phyloP scores from a whole-genome alignment of 1,140 invertebrate genomes.

The Lerema accius region DNA sequence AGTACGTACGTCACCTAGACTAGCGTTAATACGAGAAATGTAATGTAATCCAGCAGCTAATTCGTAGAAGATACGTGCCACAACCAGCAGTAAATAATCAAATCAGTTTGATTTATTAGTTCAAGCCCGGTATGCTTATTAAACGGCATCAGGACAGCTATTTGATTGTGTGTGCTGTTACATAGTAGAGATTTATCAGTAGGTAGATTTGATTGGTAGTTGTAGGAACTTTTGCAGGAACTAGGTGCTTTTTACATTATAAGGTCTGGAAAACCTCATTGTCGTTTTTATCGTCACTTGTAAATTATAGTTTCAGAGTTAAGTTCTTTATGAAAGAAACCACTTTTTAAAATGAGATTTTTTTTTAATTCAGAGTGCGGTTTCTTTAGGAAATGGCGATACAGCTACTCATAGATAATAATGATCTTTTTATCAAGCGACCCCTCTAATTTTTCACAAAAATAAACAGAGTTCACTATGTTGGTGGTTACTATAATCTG shows the following conservation, averaged over 20 bases:
- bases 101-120: conserved; percentile 75
- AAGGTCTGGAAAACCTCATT: too few species aligned
- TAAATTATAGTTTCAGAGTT: too few species aligned
- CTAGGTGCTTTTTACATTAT: background rate
- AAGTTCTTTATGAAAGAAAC: too few species aligned
- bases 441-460: too few species aligned
- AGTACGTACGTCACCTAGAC: conserved; percentile 31
- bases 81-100: conserved; percentile 62
- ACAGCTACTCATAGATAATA: too few species aligned
- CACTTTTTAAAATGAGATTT: too few species aligned
- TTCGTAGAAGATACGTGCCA: conserved; percentile 41
- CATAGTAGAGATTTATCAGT: conserved; percentile 7
- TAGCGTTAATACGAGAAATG: conserved; percentile 47
- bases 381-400: too few species aligned
- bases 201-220: background rate
- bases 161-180: conserved; percentile 55
- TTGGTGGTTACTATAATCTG: too few species aligned
- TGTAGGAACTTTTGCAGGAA: background rate
- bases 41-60: conserved; percentile 49
- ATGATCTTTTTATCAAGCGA: too few species aligned
- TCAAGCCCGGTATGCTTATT: conserved; percentile 69
- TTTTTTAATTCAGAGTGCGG: too few species aligned
- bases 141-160: conserved; percentile 57
- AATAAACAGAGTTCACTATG: too few species aligned
- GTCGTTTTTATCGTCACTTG: too few species aligned